Evolutionary conservation across 2,797 vertebrate species (phyloP).

Genomic region (Cynodonichthys magdalenae): DNA sequence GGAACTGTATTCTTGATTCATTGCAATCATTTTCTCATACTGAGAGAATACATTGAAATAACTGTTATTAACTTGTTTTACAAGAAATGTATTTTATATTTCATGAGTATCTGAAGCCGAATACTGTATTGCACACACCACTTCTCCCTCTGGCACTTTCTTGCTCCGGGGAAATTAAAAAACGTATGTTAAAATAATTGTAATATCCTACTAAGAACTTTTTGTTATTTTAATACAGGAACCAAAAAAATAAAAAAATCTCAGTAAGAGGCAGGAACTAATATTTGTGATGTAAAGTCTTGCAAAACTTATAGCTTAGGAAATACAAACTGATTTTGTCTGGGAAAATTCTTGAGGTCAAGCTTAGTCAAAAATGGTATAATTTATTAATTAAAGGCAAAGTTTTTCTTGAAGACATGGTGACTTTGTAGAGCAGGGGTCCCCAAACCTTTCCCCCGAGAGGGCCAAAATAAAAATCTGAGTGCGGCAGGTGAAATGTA

Average conservation of each 20-base stretch:
- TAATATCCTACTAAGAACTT: conserved; percentile 14
- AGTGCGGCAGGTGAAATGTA: too few relatives aligned
- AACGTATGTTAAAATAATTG: neutral
- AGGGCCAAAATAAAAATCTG: too few relatives aligned
- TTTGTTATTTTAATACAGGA: conserved; percentile 7
- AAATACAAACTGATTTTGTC: conserved; percentile 10
- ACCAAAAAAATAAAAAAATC: conserved; percentile 29
- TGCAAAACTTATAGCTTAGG: conserved; percentile 18
- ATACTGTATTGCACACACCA: conserved; percentile 2
- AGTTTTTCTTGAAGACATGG: too few relatives aligned
- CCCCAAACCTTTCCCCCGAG: too few relatives aligned
- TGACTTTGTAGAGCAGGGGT: too few relatives aligned
- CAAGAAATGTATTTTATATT: neutral
- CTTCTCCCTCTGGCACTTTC: conserved; percentile 3
- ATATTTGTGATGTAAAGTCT: neutral
- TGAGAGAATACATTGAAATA: neutral
- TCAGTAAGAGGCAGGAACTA: conserved; percentile 18
- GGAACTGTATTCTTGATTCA: too few relatives aligned
- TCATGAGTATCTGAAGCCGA: neutral
- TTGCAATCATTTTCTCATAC: too few relatives aligned
- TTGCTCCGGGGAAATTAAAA: conserved; percentile 7
- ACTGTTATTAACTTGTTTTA: neutral
- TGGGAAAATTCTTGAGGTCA: conserved; percentile 19
- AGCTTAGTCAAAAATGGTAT: neutral
- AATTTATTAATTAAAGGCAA: too few relatives aligned